Conservation (phyloP, 2,797 vertebrate species). For the Taenioides sp. region DNA sequence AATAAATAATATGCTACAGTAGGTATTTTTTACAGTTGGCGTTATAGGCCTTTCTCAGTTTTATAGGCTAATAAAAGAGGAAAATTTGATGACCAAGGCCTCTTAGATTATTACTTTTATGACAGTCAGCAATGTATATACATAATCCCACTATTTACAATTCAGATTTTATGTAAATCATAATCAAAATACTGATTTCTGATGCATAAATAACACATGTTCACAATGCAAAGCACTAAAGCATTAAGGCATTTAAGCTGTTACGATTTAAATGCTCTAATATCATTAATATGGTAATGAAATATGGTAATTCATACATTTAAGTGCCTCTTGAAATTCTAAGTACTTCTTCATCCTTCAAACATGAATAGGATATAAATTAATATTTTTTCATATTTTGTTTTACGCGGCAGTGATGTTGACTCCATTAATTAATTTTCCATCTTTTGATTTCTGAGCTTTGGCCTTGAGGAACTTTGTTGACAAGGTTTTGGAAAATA, state of each 20-base stretch:
- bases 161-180: constrained; percentile 5
- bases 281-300: constrained; percentile 8
- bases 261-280: background rate
- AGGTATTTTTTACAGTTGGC: too few relatives aligned
- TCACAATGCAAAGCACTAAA: background rate
- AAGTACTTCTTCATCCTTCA: background rate
- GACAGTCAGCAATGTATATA: background rate
- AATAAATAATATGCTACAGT: too few relatives aligned
- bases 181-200: constrained; percentile 2
- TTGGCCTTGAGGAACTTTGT: background rate
- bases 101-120: background rate
- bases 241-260: background rate
- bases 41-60: too few relatives aligned
- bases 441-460: background rate
- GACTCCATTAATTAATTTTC: background rate
- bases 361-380: background rate
- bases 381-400: background rate
- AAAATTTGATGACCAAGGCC: background rate
- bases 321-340: constrained; percentile 5
- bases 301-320: constrained; percentile 7
- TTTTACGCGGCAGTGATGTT: background rate
- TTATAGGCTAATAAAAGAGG: background rate
- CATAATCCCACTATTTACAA: constrained; percentile 5
- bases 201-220: background rate
- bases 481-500: too few relatives aligned